Conservation (phyloP, 2,888 invertebrate genomes). For the Limenitis arthemis region DNA sequence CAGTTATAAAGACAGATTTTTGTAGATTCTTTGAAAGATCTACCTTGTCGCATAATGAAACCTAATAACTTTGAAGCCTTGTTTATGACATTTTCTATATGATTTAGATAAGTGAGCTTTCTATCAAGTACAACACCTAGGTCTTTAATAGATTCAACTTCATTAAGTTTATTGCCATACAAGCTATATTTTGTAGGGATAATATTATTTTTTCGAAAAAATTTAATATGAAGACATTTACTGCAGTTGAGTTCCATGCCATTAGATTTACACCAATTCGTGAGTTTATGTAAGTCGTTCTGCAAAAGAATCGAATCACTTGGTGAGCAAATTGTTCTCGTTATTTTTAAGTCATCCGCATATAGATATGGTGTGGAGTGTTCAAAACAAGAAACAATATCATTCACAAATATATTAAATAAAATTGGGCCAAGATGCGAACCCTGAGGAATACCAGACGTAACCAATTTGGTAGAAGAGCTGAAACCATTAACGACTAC, state of each 20-base stretch:
- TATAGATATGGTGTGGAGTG: not conserved
- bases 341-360: constrained; percentile 1
- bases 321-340: not conserved
- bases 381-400: not conserved
- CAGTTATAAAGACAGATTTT: no score
- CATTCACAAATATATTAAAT: not conserved
- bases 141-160: not conserved
- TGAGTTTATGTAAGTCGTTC: no score
- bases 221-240: no score
- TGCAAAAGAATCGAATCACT: not conserved
- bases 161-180: not conserved
- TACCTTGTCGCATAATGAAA: not conserved
- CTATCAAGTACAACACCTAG: not conserved
- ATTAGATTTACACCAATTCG: no score
- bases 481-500: not conserved
- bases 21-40: no score
- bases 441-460: no score
- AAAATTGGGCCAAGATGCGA: no score
- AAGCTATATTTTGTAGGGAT: not conserved
- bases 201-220: no score
- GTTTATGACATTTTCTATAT: not conserved
- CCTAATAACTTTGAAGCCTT: not conserved
- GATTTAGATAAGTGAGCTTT: not conserved
- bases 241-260: not conserved
- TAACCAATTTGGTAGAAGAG: not conserved